A percentile compares a stretch with the other conserved stretches of the same genome.
Evolutionary conservation across 2,888 invertebrate genomes (phyloP).

Genomic region (Cantharis lateralis): DNA sequence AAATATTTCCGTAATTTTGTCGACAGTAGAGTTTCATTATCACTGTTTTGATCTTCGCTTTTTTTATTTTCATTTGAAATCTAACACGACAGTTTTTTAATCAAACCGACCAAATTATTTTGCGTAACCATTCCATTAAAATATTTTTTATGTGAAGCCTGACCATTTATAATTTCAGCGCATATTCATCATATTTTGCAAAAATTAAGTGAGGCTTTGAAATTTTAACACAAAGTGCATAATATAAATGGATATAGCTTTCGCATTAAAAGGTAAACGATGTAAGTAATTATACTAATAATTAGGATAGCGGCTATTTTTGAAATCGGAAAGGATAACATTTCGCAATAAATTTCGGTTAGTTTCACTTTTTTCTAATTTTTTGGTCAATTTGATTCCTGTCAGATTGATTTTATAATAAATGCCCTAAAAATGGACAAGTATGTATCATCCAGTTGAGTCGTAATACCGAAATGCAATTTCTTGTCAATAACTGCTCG

Average conservation of each 20-base stretch:
- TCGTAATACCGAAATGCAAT: conserved; percentile 22
- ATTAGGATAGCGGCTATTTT: neutral
- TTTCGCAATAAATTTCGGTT: neutral
- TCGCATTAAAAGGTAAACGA: neutral
- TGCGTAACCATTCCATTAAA: neutral
- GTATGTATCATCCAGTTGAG: conserved; percentile 10
- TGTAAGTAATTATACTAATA: neutral
- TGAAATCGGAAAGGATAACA: neutral
- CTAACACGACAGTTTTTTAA: neutral
- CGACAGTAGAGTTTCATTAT: neutral
- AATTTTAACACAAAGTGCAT: neutral
- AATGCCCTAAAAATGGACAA: neutral
- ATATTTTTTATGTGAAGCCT: neutral
- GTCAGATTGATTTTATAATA: neutral
- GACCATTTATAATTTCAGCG: neutral
- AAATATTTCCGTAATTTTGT: neutral
- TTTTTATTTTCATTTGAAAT: neutral
- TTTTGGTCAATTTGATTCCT: neutral
- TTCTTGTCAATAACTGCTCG: conserved; percentile 23
- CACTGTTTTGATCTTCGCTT: neutral
- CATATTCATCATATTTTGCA: neutral
- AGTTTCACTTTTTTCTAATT: neutral
- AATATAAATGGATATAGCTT: neutral
- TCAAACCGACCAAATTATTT: neutral
- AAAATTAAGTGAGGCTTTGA: neutral